Evolutionary conservation across 2,797 vertebrate genomes (phyloP).

Genomic region (Muscicapa striata): DNA sequence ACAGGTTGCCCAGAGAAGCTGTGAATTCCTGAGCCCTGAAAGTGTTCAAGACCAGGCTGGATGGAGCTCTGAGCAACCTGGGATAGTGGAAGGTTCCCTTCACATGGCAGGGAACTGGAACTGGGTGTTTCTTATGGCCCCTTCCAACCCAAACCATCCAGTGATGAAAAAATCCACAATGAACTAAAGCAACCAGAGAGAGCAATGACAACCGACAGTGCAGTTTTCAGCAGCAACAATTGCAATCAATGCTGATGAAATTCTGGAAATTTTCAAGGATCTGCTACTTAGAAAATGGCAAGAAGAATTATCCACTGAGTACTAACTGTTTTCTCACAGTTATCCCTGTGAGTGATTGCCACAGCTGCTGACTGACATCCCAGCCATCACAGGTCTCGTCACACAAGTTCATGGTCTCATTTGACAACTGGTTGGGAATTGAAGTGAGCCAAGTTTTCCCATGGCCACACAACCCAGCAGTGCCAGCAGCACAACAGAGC

Average conservation of each 20-base stretch:
- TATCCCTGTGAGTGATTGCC: not conserved
- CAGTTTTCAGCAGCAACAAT: not conserved
- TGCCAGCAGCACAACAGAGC: not conserved
- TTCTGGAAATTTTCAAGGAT: not conserved
- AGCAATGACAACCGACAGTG: accelerated
- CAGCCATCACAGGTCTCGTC: not conserved
- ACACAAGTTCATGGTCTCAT: not conserved
- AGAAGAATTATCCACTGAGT: not conserved
- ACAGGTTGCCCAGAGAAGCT: not conserved
- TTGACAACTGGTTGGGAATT: not conserved
- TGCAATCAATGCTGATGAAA: not conserved
- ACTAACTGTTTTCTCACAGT: not conserved
- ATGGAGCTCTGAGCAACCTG: not conserved
- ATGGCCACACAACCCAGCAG: not conserved
- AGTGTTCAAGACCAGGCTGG: not conserved
- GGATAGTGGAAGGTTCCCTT: not conserved
- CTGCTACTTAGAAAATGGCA: not conserved
- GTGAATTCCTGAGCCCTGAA: not conserved
- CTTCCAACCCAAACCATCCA: not conserved
- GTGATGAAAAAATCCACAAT: not conserved
- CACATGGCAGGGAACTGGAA: not conserved
- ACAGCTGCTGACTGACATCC: not conserved
- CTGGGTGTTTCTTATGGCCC: no score
- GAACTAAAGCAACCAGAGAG: not conserved
- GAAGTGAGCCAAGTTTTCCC: not conserved